Base-by-base conservation (phyloP, 2,888 invertebrate species). In the Torymus aiolomorphi region DNA sequence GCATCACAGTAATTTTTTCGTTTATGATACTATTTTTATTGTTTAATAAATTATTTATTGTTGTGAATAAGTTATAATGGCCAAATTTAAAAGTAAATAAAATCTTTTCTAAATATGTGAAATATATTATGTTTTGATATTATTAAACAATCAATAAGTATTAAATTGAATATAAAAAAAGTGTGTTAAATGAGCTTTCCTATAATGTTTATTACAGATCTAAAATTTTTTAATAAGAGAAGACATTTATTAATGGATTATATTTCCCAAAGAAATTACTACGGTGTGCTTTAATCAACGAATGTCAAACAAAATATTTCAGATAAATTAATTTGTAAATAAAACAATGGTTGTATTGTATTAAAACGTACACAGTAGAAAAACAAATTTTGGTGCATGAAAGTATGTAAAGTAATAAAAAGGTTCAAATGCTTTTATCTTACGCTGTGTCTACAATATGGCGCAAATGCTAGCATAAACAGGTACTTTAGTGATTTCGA, bases 201-300 rank as follows among this genome's bases (percentile, higher is more conserved):
- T 10, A 8, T 5, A 18, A 71, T 52, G 18, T 61, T 78, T 65
- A 42, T 8, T 42, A 59, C 31, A 12, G 13, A 24, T 59, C 8
- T 63, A 5, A n/a, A 66, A 18, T 77, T 16, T 12, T 56, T 66
- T 18, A 12, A 73, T 61, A 18, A 54, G 18, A 42, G 13, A 49
- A 56, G n/a, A 69, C 49, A 49, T 69, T 63, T 57, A 52, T 70
- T 10, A 13, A 54, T 11, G 57, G 18, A 74, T 67, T 51, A 57
- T 24, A 14, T 69, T 59, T 75, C n/a, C 62, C 66, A 75, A 76
- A 75, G 79, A 79, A 76, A 65, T 54, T 31, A 51, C 11, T 2
- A 16, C n/a, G n/a, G 59, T 69, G 42, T 63, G 13, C 49, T 65
- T 75, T 54, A 31, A 79, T 70, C 31, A 54, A 62, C 10, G 59